Evolutionary conservation across 1,140 invertebrate species (phyloP), one percentile per base, ranked within the genome.

Genomic region (Leptopilina boulardi): DNA sequence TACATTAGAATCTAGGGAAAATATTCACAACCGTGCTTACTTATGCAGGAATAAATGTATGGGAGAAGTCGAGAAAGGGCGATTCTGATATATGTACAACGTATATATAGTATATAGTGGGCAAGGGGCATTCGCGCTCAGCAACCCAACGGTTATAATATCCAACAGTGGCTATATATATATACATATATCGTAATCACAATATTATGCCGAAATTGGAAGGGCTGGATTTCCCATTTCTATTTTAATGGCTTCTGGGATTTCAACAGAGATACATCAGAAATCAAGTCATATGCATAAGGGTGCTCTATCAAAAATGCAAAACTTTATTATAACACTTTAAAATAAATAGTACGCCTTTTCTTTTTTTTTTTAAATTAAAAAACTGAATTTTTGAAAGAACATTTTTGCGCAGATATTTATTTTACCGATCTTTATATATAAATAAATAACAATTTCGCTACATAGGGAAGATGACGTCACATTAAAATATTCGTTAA

Each of bases 201-300:
- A 88, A 89, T 90, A 90, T 89, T 89, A 89, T 89, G 85, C 87
- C 85, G 86, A 86, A 89, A 88, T 90, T 88, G 88, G 87, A 87
- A 87, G 87, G 86, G 85, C 84, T 84, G 87, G 82, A 82, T 88
- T 88, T 89, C 82, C 86, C 88, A 88, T 89, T 87, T 88, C 88
- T 90, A 87, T 89, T 89, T 89, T 88, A 89, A 89, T 89, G 83
- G 86, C 87, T 88, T 88, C 82, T 80, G 87, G 88, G 85, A 89
- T 88, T 89, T 88, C 84, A 80, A 82, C 82, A 87, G 71, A 83
- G 79, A 75, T 77, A 76, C 75, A 71, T 81, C 78, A 80, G 78
- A 73, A 77, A 80, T 77, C 76, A 54, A 54, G 77, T 77, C 47
- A 51, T 78, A 77, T 74, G 74, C 30, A 51, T 77, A 41, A 13